Conservation (phyloP, 2,888 invertebrate genomes). For the Tipula lateralis region DNA sequence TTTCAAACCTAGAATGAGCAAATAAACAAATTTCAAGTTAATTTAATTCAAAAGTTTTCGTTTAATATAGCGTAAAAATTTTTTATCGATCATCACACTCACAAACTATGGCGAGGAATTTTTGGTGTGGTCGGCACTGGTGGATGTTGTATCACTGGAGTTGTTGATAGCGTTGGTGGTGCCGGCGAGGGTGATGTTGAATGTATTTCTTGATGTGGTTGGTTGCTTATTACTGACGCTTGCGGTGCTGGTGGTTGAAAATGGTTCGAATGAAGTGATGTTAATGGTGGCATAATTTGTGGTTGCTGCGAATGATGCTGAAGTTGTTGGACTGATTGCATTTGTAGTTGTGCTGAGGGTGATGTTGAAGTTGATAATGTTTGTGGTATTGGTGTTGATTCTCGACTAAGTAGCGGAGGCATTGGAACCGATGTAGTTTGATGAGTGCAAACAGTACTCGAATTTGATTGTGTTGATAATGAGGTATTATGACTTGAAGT, state of each 20-base stretch:
- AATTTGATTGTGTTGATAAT: background rate
- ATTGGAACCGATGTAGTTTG: background rate
- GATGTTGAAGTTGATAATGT: slow-evolving; percentile 2
- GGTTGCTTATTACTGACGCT: no score
- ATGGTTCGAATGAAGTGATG: background rate
- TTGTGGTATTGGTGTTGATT: slow-evolving; percentile 12
- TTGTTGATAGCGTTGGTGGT: slow-evolving; percentile 31
- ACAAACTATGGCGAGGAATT: slow-evolving; percentile 50
- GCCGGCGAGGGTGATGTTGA: slow-evolving; percentile 2
- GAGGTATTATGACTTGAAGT: background rate
- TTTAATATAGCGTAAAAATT: background rate
- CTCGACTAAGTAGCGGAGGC: slow-evolving; percentile 29
- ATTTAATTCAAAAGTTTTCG: slow-evolving; percentile 32
- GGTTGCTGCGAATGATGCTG: background rate
- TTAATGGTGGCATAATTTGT: slow-evolving; percentile 31
- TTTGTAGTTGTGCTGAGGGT: background rate
- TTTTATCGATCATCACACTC: slow-evolving; percentile 47
- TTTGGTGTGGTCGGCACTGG: slow-evolving; percentile 41
- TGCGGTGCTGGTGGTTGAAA: background rate
- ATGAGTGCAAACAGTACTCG: background rate
- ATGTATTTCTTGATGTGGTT: background rate
- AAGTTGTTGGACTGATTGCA: background rate
- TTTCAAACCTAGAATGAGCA: slow-evolving; percentile 48
- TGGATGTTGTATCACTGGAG: slow-evolving; percentile 27
- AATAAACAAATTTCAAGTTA: slow-evolving; percentile 30